These are phyloP conservation scores for Esox lucius DNA, from an alignment of 2,797 vertebrate genomes.

Conservation along the genomic window DNA sequence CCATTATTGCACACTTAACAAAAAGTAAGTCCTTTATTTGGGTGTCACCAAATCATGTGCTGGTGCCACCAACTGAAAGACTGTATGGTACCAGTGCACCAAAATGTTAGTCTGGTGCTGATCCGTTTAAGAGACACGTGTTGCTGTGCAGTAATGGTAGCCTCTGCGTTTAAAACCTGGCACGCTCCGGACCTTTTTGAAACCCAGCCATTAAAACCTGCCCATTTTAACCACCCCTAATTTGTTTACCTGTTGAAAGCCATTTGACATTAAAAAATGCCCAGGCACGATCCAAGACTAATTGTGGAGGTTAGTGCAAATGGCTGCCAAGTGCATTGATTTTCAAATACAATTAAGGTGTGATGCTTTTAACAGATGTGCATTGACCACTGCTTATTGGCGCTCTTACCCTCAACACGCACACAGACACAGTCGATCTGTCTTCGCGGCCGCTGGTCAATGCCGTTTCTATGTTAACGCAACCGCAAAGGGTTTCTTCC, in stretches of 20 bases:
- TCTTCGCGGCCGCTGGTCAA: not conserved
- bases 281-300: slow-evolving; percentile 36
- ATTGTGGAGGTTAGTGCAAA: slow-evolving; percentile 40
- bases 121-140: not conserved
- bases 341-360: slow-evolving; percentile 48
- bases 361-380: slow-evolving; percentile 45
- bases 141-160: not conserved
- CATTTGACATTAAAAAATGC: slow-evolving; percentile 34
- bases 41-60: too few relatives aligned
- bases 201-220: slow-evolving; percentile 21
- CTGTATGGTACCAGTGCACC: not conserved
- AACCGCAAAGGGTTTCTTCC: not conserved
- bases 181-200: slow-evolving; percentile 20
- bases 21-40: too few relatives aligned
- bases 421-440: slow-evolving; percentile 1
- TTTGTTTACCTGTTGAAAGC: slow-evolving; percentile 53
- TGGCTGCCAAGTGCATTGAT: slow-evolving; percentile 40
- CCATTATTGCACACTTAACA: too few relatives aligned
- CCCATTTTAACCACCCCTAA: slow-evolving; percentile 39
- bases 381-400: slow-evolving; percentile 30
- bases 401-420: not conserved
- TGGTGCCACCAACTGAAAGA: too few relatives aligned
- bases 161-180: slow-evolving; percentile 8
- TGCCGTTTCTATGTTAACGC: not conserved
- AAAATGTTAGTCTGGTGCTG: not conserved